These are phyloP conservation scores for Caenorhabditis briggsae DNA, from an alignment of 1,140 invertebrate species.

Conservation along the genomic window DNA sequence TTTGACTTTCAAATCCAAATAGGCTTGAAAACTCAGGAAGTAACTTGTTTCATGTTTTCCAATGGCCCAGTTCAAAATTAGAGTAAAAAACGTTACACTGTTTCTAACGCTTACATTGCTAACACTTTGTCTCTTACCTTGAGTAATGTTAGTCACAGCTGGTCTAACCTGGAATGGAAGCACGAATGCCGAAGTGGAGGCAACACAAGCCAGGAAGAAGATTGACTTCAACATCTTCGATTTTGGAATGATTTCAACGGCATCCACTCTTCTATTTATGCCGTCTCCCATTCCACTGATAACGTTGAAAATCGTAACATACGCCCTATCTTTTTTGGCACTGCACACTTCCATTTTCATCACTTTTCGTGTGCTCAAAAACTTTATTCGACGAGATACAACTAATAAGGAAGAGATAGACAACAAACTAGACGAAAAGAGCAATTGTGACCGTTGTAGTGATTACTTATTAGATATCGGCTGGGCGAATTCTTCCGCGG, in stretches of 20 bases:
- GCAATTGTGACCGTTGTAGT: neutral
- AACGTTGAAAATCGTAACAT: conserved; percentile 33
- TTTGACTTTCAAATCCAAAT: neutral
- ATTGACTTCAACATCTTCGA: conserved; percentile 13
- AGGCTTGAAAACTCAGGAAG: neutral
- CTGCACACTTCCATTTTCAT: conserved; percentile 28
- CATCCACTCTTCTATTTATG: conserved; percentile 39
- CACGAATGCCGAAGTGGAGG: neutral
- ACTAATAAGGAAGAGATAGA: conserved; percentile 18
- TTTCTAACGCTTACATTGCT: no score
- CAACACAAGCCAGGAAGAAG: neutral
- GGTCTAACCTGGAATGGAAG: conserved; percentile 4
- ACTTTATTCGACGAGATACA: conserved; percentile 31
- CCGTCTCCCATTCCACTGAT: neutral
- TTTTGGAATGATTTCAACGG: neutral
- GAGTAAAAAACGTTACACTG: no score
- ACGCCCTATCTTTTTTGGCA: conserved; percentile 26
- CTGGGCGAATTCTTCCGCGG: conserved; percentile 88
- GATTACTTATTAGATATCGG: conserved; percentile 73
- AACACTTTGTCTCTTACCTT: neutral
- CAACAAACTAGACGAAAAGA: neutral
- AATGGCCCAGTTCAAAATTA: no score
- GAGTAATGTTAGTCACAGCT: conserved; percentile 25
- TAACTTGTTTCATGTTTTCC: neutral
- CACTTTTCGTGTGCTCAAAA: conserved; percentile 37